These are phyloP conservation scores for Oostethus manadensis DNA, from an alignment of 2,113 vertebrate species.

Conservation along the genomic window DNA sequence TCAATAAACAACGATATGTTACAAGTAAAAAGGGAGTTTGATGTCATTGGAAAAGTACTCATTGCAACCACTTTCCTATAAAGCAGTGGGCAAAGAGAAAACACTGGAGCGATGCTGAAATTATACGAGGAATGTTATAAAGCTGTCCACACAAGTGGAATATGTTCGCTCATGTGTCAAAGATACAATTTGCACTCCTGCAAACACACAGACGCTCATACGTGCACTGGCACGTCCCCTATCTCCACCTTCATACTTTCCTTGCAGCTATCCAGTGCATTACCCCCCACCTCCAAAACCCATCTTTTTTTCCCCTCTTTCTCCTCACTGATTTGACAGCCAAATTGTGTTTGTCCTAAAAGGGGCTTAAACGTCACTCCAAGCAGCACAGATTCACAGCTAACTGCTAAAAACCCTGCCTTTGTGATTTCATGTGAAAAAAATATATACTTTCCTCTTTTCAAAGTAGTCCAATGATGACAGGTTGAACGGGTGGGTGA, in stretches of 20 bases:
- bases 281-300: slow-evolving; percentile 10
- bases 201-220: slow-evolving; percentile 12
- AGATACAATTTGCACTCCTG: slow-evolving; percentile 38
- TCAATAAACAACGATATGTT: neutral
- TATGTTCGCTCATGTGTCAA: slow-evolving; percentile 63
- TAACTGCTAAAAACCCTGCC: slow-evolving; percentile 44
- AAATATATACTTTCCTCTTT: slow-evolving; percentile 16
- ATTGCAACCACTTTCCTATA: neutral
- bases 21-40: neutral
- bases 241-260: slow-evolving; percentile 28
- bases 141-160: slow-evolving; percentile 62
- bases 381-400: slow-evolving; percentile 48
- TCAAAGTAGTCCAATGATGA: slow-evolving; percentile 48
- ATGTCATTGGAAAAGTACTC: neutral
- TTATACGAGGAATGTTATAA: slow-evolving; percentile 64
- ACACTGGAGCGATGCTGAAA: slow-evolving; percentile 56
- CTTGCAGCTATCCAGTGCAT: slow-evolving; percentile 42
- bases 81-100: slow-evolving; percentile 22
- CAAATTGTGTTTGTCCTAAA: slow-evolving; percentile 74
- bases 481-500: slow-evolving; percentile 37
- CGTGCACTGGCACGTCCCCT: slow-evolving; percentile 5
- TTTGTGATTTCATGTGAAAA: slow-evolving; percentile 42
- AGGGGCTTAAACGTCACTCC: slow-evolving; percentile 64
- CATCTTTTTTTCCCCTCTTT: slow-evolving; percentile 37
- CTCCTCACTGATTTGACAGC: slow-evolving; percentile 70